Evolutionary conservation across 2,113 vertebrate genomes (phyloP).

Genomic region (Amazona guildingii): DNA sequence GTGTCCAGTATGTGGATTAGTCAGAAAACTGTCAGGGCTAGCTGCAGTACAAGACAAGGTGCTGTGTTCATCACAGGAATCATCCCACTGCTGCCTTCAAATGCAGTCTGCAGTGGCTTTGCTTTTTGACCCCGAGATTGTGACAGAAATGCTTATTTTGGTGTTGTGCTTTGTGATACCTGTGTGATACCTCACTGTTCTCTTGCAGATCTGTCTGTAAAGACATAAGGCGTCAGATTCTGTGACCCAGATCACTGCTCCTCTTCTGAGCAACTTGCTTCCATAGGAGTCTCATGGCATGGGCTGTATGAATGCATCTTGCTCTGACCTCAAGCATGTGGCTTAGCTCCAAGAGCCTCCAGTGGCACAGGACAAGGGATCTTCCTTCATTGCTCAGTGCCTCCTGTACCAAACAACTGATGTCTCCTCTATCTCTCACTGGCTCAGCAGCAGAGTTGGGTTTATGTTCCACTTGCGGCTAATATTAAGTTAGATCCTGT

Average conservation of each 20-base stretch:
- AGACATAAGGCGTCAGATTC: background rate
- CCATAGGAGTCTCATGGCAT: background rate
- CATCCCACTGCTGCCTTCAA: background rate
- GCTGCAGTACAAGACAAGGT: background rate
- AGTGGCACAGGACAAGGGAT: rapidly evolving
- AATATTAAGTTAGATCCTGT: background rate
- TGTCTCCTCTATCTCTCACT: background rate
- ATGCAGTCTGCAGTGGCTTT: background rate
- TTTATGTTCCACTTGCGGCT: background rate
- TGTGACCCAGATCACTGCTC: background rate
- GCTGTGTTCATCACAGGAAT: background rate
- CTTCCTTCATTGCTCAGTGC: background rate
- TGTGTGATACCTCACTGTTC: background rate
- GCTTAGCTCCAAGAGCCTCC: background rate
- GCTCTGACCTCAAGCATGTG: rapidly evolving
- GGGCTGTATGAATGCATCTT: background rate
- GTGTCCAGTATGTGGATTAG: background rate
- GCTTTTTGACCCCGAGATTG: background rate
- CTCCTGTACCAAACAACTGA: background rate
- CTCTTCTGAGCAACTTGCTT: background rate
- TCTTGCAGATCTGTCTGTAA: background rate
- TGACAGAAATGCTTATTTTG: background rate
- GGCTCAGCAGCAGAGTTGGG: background rate
- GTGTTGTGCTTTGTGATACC: rapidly evolving
- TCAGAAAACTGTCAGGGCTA: background rate